These are phyloP conservation scores for Gonocerus acuteangulatus DNA, from an alignment of 2,888 invertebrate genomes.

Conservation along the genomic window DNA sequence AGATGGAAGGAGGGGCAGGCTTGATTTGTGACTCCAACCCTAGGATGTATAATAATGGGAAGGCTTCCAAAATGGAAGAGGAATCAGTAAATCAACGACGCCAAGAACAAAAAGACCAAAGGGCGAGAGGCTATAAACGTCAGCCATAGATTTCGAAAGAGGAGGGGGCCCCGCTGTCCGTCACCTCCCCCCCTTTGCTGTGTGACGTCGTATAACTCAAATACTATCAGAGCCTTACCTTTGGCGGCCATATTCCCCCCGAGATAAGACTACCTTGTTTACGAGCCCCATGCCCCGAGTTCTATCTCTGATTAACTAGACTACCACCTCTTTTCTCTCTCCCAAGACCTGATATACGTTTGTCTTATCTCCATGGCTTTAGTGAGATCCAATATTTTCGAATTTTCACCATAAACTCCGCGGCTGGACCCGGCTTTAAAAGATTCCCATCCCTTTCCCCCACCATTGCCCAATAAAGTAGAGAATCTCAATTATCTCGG, in stretches of 20 bases:
- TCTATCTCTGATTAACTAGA: conserved; percentile 1
- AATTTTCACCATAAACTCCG: not conserved
- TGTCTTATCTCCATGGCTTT: not conserved
- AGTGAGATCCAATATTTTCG: not conserved
- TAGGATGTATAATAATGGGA: conserved; percentile 38
- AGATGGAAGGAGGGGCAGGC: not conserved
- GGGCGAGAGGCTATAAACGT: conserved; percentile 36
- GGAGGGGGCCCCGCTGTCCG: not conserved
- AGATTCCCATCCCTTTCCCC: not conserved
- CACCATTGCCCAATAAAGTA: not conserved
- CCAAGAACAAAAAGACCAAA: conserved; percentile 36
- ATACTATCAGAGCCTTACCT: conserved; percentile 19
- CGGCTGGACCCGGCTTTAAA: not conserved
- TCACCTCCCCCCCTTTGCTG: not conserved
- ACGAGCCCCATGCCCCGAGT: conserved; percentile 11
- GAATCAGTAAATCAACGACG: conserved; percentile 36
- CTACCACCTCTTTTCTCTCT: not conserved
- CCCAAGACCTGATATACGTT: not conserved
- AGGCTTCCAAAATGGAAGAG: conserved; percentile 38
- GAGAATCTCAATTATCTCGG: not conserved
- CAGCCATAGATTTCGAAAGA: conserved; percentile 35
- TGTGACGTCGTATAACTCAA: conserved; percentile 15
- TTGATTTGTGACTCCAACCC: conserved; percentile 35
- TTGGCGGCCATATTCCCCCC: conserved; percentile 33
- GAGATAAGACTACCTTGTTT: conserved; percentile 26